These are phyloP conservation scores for Zhuqinia jingwanae DNA, from an alignment of 2,888 invertebrate species.

Conservation along the genomic window DNA sequence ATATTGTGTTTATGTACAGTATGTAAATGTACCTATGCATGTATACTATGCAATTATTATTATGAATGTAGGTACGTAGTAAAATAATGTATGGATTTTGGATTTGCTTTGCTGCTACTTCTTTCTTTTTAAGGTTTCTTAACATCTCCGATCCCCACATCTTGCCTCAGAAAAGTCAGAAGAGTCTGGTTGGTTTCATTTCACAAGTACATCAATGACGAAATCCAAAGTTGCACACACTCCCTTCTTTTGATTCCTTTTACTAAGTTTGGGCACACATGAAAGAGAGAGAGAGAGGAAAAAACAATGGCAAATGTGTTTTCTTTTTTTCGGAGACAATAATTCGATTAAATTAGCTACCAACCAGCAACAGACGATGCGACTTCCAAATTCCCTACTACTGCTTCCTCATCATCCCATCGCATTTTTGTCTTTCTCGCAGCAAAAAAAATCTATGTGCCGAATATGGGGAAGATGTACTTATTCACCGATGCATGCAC, in stretches of 20 bases:
- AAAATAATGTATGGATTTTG: not conserved
- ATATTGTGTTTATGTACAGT: too few species aligned
- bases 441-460: not conserved
- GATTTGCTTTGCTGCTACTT: not conserved
- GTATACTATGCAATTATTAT: too few species aligned
- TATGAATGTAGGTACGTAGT: too few species aligned
- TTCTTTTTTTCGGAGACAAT: not conserved
- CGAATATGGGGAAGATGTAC: not conserved
- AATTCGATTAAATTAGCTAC: conserved; percentile 57
- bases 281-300: conserved; percentile 5
- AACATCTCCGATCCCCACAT: not conserved
- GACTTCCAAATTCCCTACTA: not conserved
- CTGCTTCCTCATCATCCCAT: conserved; percentile 22
- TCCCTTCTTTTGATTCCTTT: conserved; percentile 54
- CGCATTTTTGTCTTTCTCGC: conserved; percentile 24
- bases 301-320: conserved; percentile 30
- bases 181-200: not conserved
- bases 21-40: too few species aligned
- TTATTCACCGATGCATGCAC: not conserved
- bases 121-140: not conserved
- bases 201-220: conserved; percentile 7
- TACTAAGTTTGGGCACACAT: conserved; percentile 61
- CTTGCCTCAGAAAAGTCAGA: not conserved
- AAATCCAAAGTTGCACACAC: conserved; percentile 44
- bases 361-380: conserved; percentile 1